Base-by-base conservation (phyloP, 2,888 invertebrate species). In the Dinocampus coccinellae region DNA sequence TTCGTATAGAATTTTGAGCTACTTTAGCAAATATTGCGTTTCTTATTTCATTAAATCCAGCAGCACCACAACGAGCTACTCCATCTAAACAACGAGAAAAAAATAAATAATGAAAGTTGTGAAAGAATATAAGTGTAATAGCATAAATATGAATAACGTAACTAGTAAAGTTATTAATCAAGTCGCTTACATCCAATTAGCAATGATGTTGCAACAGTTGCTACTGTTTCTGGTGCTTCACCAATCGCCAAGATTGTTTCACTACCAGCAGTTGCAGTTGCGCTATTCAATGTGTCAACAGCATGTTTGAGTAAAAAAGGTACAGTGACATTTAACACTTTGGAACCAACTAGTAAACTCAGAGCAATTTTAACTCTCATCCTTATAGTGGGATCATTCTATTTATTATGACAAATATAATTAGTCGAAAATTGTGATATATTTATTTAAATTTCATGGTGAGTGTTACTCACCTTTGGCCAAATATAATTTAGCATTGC, bases 21-120 rank as follows among this genome's bases (percentile, higher is more conserved):
- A 99, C 99, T 86, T 93, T 94, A 1, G 98, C 98, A 89, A 99
- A 99, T 58, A 99, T 97, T 0, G 99, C 99, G 89, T 99, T 99
- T 39, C 99, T 90, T 20, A 99, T 88, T 89, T 99, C 99, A 89
- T 98, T 99, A 88, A 99, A 97, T 24, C 94, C 95, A 0, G 97
- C 93, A 1, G 98, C 93, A 61, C 96, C 93, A 2, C 94, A 94
- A 77, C 99, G 91, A 0, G 98, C 98, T 73, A 96, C 89, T 72
- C 99, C 99, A 90, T 99, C 99, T 99, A 86, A 7, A 62, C 65
- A 11, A 62, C 16, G 42, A 10, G 16, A 33, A 58, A 75, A 73
- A 3, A 53, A 60, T 60, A 9, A 66, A 42, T 24, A 62, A 42
- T 52, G 22, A 16, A 64, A 7, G 16, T 47, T 13, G 33, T 24